Percentiles rank a stretch among this genome's conserved stretches.
phyloP scores from a whole-genome alignment of 2,888 invertebrate genomes.

The Elysia crispata region DNA sequence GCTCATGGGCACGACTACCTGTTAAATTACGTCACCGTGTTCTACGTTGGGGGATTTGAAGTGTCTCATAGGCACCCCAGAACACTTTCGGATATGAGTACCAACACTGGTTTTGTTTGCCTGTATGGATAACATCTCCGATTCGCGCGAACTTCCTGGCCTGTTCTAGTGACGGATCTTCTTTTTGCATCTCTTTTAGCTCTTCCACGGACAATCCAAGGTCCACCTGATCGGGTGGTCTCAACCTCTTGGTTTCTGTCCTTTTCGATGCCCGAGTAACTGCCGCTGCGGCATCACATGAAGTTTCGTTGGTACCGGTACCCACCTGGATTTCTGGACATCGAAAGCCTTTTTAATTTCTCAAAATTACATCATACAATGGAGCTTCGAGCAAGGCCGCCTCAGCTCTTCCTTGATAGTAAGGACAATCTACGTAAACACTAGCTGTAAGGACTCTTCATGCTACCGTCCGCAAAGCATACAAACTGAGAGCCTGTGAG shows the following conservation, averaged over 20 bases:
- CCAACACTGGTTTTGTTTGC: too few relatives aligned
- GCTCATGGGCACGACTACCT: constrained; percentile 18
- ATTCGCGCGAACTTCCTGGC: too few relatives aligned
- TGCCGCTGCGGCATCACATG: background rate
- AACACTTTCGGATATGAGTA: too few relatives aligned
- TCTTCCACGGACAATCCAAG: too few relatives aligned
- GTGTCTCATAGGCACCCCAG: too few relatives aligned
- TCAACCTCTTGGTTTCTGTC: background rate
- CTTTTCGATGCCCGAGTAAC: background rate
- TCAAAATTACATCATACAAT: constrained; percentile 49
- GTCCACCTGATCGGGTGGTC: too few relatives aligned
- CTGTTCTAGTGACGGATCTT: too few relatives aligned
- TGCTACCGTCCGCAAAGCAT: background rate
- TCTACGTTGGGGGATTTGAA: background rate
- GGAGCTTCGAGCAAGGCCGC: constrained; percentile 41
- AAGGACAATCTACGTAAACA: background rate
- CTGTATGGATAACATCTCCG: too few relatives aligned
- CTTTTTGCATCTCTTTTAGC: too few relatives aligned
- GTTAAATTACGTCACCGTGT: background rate
- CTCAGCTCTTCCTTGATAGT: background rate
- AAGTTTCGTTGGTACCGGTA: too few relatives aligned
- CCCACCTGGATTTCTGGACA: background rate
- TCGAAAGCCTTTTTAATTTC: constrained; percentile 44
- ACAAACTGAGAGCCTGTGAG: too few relatives aligned
- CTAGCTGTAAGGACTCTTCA: background rate